Evolutionary conservation across 2,888 invertebrate species (phyloP).

Genomic region (Metallyticus violacea): DNA sequence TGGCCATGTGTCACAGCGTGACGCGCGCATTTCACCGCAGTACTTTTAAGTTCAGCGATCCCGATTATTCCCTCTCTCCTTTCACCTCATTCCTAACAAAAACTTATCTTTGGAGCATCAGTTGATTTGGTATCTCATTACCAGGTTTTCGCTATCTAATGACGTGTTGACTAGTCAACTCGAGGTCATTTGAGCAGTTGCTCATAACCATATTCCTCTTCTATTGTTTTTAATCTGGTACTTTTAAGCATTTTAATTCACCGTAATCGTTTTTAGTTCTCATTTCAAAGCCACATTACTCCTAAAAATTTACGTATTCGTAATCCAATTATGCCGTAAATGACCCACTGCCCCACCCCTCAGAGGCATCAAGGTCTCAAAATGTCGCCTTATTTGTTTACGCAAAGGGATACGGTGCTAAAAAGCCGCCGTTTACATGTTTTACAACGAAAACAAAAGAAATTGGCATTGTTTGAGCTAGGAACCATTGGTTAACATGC

Average conservation of each 20-base stretch:
- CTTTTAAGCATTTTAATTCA: not conserved
- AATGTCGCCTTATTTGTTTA: not conserved
- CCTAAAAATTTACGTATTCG: too few relatives aligned
- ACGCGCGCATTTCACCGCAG: conserved; percentile 18
- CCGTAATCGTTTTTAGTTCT: not conserved
- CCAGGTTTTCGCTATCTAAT: not conserved
- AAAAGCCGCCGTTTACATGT: not conserved
- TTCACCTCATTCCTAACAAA: not conserved
- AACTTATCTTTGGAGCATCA: not conserved
- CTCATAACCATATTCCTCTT: not conserved
- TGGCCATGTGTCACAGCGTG: not conserved
- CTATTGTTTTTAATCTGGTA: not conserved
- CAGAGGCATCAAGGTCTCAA: not conserved
- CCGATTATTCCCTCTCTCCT: not conserved
- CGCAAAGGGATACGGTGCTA: not conserved
- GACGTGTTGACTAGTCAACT: not conserved
- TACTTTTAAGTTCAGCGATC: not conserved
- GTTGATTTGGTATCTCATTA: not conserved
- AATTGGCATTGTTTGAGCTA: not conserved
- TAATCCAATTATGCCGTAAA: not conserved
- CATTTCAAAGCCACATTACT: not conserved
- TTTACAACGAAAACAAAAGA: not conserved
- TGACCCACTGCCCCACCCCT: conserved; percentile 6
- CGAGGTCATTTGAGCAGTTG: not conserved
- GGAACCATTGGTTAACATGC: not conserved